Evolutionary conservation across 2,888 invertebrate species (phyloP).

Genomic region (Diabrotica balteata): DNA sequence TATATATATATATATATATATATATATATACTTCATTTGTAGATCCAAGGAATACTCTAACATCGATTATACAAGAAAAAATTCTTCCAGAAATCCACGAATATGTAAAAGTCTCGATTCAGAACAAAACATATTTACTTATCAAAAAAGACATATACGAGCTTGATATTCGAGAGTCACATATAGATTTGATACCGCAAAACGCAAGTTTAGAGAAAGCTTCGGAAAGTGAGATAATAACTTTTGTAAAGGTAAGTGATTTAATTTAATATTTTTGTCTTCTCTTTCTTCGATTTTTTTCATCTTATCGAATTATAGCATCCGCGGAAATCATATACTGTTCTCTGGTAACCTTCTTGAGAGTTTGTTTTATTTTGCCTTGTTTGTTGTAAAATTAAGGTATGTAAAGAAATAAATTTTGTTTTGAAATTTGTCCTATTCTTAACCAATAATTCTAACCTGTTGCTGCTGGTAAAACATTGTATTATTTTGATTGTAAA

Average conservation of each 20-base stretch:
- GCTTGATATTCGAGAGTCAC: slow-evolving; percentile 12
- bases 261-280: not conserved
- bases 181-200: slow-evolving; percentile 19
- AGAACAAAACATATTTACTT: slow-evolving; percentile 31
- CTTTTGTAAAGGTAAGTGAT: slow-evolving; percentile 18
- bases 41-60: slow-evolving; percentile 9
- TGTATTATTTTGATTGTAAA: too few species aligned
- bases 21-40: not conserved
- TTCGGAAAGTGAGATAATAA: slow-evolving; percentile 14
- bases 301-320: not conserved
- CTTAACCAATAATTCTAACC: too few species aligned
- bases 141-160: slow-evolving; percentile 30
- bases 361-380: too few species aligned
- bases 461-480: too few species aligned
- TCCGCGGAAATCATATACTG: not conserved
- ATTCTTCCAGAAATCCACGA: not conserved
- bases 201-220: slow-evolving; percentile 12
- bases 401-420: too few species aligned
- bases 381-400: too few species aligned
- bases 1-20: too few species aligned
- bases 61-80: slow-evolving; percentile 13
- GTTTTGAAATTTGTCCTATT: too few species aligned
- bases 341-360: too few species aligned
- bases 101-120: slow-evolving; percentile 15
- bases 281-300: not conserved